Evolutionary conservation across 2,113 vertebrate species (phyloP).

Genomic region (Cyphomyrus plagiostoma): DNA sequence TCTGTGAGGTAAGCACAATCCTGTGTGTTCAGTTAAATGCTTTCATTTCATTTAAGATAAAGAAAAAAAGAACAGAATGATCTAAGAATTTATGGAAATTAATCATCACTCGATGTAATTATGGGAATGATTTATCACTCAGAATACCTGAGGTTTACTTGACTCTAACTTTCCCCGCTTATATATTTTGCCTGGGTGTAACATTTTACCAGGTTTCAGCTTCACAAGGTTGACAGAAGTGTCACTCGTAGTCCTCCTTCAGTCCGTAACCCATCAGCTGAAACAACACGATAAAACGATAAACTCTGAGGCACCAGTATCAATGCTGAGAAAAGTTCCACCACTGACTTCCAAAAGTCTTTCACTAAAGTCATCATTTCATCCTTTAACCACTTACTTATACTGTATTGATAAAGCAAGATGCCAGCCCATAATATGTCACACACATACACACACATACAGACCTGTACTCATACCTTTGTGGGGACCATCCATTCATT

Average conservation of each 20-base stretch:
- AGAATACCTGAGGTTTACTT: background rate
- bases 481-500: too few relatives aligned
- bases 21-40: background rate
- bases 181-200: background rate
- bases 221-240: background rate
- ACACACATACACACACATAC: too few relatives aligned
- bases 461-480: too few relatives aligned
- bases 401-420: too few relatives aligned
- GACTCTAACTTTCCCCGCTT: background rate
- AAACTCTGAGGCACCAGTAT: background rate
- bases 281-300: background rate
- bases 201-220: background rate
- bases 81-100: background rate
- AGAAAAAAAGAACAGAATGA: background rate
- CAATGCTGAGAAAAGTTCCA: background rate
- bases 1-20: constrained; percentile 80
- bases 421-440: too few relatives aligned
- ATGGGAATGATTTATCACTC: background rate
- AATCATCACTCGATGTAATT: background rate
- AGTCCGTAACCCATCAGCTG: background rate
- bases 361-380: background rate
- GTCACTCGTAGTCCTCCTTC: background rate
- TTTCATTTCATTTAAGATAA: background rate
- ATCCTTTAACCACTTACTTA: too few relatives aligned
- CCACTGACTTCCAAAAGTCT: background rate